phyloP scores from a whole-genome alignment of 1,140 invertebrate species.

The Macrocentrus cingulum region DNA sequence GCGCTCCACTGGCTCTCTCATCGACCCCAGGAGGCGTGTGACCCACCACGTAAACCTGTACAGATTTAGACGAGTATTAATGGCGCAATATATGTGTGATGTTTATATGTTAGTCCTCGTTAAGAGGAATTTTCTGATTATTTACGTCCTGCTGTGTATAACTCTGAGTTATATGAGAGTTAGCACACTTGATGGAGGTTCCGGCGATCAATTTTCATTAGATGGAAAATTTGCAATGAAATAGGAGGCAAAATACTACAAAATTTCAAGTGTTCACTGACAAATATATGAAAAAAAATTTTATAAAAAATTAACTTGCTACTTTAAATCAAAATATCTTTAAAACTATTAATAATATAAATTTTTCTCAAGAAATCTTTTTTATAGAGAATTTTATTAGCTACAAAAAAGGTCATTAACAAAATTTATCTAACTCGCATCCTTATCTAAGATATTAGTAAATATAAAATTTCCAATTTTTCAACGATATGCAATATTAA shows the following conservation, averaged over 20 bases:
- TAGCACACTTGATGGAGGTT: conserved; percentile 22
- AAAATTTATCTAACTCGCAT: too few relatives aligned
- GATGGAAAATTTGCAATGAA: conserved; percentile 24
- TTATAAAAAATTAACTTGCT: not conserved
- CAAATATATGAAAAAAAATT: not conserved
- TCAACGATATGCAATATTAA: too few relatives aligned
- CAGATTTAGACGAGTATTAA: conserved; percentile 14
- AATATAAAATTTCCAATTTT: too few relatives aligned
- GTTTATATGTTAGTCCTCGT: not conserved
- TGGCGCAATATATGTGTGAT: not conserved
- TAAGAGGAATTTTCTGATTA: conserved; percentile 14
- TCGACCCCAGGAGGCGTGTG: conserved; percentile 87
- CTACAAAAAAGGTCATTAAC: too few relatives aligned
- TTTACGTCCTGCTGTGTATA: conserved; percentile 18
- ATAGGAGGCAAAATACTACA: not conserved
- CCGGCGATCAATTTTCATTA: conserved; percentile 32
- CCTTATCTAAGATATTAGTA: too few relatives aligned
- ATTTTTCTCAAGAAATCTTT: too few relatives aligned
- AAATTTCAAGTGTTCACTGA: not conserved
- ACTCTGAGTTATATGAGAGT: conserved; percentile 20
- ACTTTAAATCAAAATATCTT: too few relatives aligned
- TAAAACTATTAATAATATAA: too few relatives aligned
- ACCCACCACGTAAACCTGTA: conserved; percentile 84
- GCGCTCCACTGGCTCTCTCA: conserved; percentile 70
- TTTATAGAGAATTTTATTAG: too few relatives aligned